Percentiles rank a stretch among this genome's conserved stretches.
phyloP scores from a whole-genome alignment of 2,113 vertebrate genomes.

The Bambusicola thoracicus region DNA sequence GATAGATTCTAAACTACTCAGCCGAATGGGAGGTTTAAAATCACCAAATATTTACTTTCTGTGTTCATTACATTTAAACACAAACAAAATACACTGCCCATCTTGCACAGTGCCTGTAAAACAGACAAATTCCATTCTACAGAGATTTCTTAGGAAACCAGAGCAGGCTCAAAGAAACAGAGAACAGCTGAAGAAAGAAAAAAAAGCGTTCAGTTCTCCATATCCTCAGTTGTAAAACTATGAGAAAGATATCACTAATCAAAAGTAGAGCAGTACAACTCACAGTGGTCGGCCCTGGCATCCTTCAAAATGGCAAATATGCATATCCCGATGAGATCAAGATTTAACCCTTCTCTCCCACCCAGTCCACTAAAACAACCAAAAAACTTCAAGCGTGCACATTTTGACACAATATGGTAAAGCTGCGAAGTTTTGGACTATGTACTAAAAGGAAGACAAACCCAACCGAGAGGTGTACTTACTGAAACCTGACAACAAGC shows the following conservation, averaged over 20 bases:
- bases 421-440: neutral
- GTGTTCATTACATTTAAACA: neutral
- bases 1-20: neutral
- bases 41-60: slow-evolving; percentile 29
- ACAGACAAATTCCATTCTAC: neutral
- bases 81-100: slow-evolving; percentile 3
- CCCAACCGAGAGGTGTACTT: neutral
- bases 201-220: neutral
- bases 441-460: fast-evolving
- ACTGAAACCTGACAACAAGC: neutral
- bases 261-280: neutral
- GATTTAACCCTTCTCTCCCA: neutral
- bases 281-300: neutral
- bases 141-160: slow-evolving; percentile 28
- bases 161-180: neutral
- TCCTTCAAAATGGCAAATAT: neutral
- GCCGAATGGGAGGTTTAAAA: neutral
- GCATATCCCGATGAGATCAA: neutral
- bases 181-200: neutral
- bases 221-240: neutral
- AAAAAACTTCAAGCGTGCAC: fast-evolving
- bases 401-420: neutral
- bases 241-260: neutral
- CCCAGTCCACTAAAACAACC: neutral
- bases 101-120: neutral